A percentile compares a stretch with the other conserved stretches of the same genome.
phyloP scores from a whole-genome alignment of 2,888 invertebrate genomes.

The Sthenelais limicola region DNA sequence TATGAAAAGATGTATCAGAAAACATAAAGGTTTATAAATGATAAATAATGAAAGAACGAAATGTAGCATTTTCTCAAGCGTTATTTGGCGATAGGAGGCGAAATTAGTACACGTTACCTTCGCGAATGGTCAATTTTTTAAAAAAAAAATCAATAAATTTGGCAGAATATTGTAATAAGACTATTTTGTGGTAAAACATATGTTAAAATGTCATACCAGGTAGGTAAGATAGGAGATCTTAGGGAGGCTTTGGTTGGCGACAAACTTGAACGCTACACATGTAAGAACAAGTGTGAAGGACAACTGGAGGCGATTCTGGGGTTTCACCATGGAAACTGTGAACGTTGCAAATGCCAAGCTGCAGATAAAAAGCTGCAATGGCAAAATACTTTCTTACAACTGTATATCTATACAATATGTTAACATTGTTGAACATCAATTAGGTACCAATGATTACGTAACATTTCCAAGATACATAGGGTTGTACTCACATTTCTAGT shows the following conservation, averaged over 20 bases:
- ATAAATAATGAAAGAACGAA: not conserved
- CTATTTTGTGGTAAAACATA: not conserved
- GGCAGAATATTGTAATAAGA: not conserved
- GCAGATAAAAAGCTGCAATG: constrained; percentile 45
- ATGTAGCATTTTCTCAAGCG: too few relatives aligned
- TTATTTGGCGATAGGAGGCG: too few relatives aligned
- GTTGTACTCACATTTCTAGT: too few relatives aligned
- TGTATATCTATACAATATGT: not conserved
- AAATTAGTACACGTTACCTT: not conserved
- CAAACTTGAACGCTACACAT: constrained; percentile 51
- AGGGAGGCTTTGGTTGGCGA: constrained; percentile 51
- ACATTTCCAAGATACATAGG: too few relatives aligned
- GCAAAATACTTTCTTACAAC: not conserved
- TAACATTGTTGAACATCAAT: too few relatives aligned
- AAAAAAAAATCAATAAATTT: not conserved
- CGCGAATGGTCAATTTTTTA: not conserved
- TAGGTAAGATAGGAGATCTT: constrained; percentile 52
- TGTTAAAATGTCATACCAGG: constrained; percentile 36
- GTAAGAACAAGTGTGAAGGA: constrained; percentile 51
- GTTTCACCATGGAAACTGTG: constrained; percentile 39
- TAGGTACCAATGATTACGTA: too few relatives aligned
- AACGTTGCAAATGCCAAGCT: constrained; percentile 45
- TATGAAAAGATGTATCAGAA: not conserved
- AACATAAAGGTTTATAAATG: not conserved
- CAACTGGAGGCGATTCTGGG: constrained; percentile 50